Evolutionary conservation across 2,797 vertebrate species (phyloP), one percentile per base, ranked within the genome.

Genomic region (Anas acuta): DNA sequence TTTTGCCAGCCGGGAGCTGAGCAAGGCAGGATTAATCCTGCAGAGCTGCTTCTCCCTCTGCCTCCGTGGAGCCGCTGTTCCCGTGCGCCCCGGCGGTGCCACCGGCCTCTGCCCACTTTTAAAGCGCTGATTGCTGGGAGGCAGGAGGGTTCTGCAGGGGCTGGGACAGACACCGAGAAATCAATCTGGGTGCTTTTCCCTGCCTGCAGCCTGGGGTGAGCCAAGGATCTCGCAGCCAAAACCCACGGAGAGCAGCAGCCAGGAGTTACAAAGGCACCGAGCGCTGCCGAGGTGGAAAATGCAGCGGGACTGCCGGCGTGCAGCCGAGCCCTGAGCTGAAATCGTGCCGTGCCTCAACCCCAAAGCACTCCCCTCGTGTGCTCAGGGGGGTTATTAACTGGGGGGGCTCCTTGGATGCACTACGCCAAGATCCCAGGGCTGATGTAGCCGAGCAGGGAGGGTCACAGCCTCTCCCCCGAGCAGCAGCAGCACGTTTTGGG

Each of bases 301-400:
- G 66, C 70, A 41, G 37, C 0, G 1, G 43, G 33, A 17, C 33
- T 3, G 3, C 69, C 18, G 3, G 33, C 15, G 14, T 53, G 51
- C 51, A 53, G 51, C 51, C 25, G 14, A 28, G 26, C 8, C 25
- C 14, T 16, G 51, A 53, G 51, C 51, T 54, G 53, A 54, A 54
- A 17, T 54, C 18, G 53, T 54, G 53, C 53, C 17, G 22, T 21
- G 23, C 37, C 30, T 71, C 28, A 30, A 5, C 16, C 23, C 13
- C 8, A 19, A 1, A 0, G 11, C 14, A 39, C 30, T 41, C 4
- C 0, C 0, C 1, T 28, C 73, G 37, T n/a, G 21, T 8, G 1
- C 30, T 25, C 0, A 1, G 20, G 37, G 6, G 22, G 70, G 57
- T 77, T 32, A 9, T 65, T 64, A 41, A 71, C 33, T 2, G 1